Base-by-base conservation (phyloP, 2,797 vertebrate species). In the Halcyon chelicuti region DNA sequence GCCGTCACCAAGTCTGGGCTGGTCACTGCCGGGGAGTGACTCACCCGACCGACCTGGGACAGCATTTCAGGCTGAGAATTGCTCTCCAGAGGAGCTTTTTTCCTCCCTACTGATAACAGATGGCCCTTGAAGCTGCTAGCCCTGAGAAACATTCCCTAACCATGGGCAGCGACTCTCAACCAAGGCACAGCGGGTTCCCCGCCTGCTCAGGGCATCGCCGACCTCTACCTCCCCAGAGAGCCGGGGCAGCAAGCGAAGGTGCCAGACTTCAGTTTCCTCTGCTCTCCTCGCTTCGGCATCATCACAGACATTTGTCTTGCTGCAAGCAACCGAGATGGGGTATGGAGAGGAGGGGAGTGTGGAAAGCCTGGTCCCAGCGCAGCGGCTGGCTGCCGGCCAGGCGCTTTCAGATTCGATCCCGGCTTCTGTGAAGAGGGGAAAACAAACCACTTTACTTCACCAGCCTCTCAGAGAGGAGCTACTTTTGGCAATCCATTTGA, bases 91-190 rank as follows among this genome's bases (percentile, higher is more conserved):
- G 58, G 29, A 12, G 74, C 4, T 37, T 52, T 28, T 67, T 44
- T 6, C 22, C 31, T 65, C 31, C 57, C 40, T 71, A 1, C 15
- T 23, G 66, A 6, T 33, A 23, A 39, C 2, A 54, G 55, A 14
- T 28, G 39, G 14, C 42, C 8, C 57, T 14, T 28, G 16, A 20
- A 57, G 39, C 0, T 47, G 29, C 18, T 37, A 12, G 54, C 40
- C 47, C 23, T 1, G 1, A 42, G 47, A 54, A 46, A 6, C 2
- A 0, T 23, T 28, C 73, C 77, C 23, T 21, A 9, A 12, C 5
- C 0, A 3, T 3, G 21, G 65, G 68, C 55, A 57, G 68, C 0
- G 3, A 54, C 20, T 62, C 68, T 39, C 60, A 20, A 0, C 29
- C 61, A 12, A 28, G 46, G 54, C 29, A 28, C 28, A 29, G 49